phyloP scores from a whole-genome alignment of 92 coral and sea anemone species.

The Epizoanthus fatuus region DNA sequence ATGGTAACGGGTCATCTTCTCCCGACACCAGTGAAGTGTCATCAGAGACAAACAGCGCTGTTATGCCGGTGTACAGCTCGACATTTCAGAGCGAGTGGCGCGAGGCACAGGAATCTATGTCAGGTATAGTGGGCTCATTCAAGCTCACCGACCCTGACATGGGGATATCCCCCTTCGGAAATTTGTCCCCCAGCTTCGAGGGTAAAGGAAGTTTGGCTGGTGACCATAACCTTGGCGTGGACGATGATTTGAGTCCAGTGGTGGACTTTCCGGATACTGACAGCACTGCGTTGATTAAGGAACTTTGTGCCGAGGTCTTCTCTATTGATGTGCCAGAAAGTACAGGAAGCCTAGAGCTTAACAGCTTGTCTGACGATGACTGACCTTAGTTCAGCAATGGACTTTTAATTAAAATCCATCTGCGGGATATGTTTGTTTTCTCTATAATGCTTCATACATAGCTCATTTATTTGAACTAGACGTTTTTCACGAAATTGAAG shows the following conservation, averaged over 20 bases:
- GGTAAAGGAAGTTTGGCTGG: constrained; percentile 48
- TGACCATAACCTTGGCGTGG: constrained; percentile 62
- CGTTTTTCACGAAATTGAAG: too few species aligned
- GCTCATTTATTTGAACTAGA: too few species aligned
- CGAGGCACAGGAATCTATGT: not conserved
- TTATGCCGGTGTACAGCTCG: not conserved
- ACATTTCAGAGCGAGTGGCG: constrained; percentile 15
- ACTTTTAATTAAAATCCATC: not conserved
- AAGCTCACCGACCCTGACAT: constrained; percentile 57
- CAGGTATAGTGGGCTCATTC: constrained; percentile 38
- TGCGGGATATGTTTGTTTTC: too few species aligned
- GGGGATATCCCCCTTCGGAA: constrained; percentile 64
- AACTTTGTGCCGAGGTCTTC: constrained; percentile 90
- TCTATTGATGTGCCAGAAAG: constrained; percentile 80
- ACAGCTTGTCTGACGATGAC: constrained; percentile 80
- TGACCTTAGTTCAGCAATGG: not conserved
- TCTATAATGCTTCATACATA: too few species aligned
- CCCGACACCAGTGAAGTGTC: constrained; percentile 2
- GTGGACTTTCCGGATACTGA: constrained; percentile 93
- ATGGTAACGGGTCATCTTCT: not conserved
- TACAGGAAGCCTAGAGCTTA: constrained; percentile 56
- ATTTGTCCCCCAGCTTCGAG: constrained; percentile 77
- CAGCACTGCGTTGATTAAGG: constrained; percentile 88
- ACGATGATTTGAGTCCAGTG: constrained; percentile 75
- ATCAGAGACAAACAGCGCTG: constrained; percentile 35